Evolutionary conservation across 2,113 vertebrate species (phyloP), one percentile per base, ranked within the genome.

Genomic region (Cyprinodon brontotheroides): DNA sequence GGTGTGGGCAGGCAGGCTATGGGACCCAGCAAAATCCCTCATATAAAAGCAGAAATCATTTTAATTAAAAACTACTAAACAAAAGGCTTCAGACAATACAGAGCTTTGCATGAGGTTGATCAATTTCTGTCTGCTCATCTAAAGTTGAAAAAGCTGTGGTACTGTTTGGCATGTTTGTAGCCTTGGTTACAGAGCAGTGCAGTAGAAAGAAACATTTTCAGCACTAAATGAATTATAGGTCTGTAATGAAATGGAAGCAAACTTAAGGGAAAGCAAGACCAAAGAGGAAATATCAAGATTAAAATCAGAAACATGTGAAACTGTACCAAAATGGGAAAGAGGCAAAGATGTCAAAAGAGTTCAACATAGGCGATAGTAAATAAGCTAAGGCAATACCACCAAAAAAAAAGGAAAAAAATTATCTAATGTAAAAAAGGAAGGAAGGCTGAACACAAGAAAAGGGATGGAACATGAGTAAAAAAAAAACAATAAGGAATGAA

Each of bases 221-320:
- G 71, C 84, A 85, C 81, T 91, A 85, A 84, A 89, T 89, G 87
- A 91, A 90, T 92, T 77, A 90, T 83, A 83, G 48, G 76, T n/a
- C 69, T 77, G 77, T 65, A 77, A 90, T 87, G 86, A 86, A 82
- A 86, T 17, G 64, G n/a, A 74, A 80, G 69, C 40, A 65, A 72
- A 62, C 40, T 68, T n/a, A 53, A 37, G 75, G 37, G 38, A 64
- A 76, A 66, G 65, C 9, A 29, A 73, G 39, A 70, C 36, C 57
- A 22, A 10, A 65, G 73, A 20, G 66, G 61, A 6, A 37, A 70
- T 61, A 72, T n/a, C 3, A 63, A 22, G 17, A 79, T 63, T 61
- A 78, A 61, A 76, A 68, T 39, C 4, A 40, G 68, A 62, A 13
- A 29, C n/a, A 36, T 65, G 0, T 11, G 29, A 14, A 71, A 62